Conservation (phyloP, 2,113 vertebrate species). For the Bubo bubo region DNA sequence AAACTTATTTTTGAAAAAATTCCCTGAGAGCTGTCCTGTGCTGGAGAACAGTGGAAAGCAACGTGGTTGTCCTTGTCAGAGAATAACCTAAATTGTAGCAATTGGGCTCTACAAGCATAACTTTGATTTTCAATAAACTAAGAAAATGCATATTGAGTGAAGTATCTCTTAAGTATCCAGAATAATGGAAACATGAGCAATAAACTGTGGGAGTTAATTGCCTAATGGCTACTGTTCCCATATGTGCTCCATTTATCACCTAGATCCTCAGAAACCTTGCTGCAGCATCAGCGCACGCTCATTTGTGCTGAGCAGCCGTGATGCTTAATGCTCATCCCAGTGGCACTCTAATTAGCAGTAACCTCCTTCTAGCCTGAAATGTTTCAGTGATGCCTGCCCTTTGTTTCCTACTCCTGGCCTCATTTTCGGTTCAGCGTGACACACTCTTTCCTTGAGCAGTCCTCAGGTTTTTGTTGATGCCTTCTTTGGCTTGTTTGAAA, state of each 20-base stretch:
- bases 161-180: not conserved
- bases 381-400: conserved; percentile 8
- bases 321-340: conserved; percentile 8
- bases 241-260: conserved; percentile 2
- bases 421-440: conserved; percentile 34
- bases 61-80: accelerated
- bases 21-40: not conserved
- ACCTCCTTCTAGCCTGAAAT: conserved; percentile 32
- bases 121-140: not conserved
- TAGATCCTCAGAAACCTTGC: not conserved
- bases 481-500: not conserved
- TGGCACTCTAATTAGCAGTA: conserved; percentile 13
- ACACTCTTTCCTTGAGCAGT: not conserved
- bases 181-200: not conserved
- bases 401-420: conserved; percentile 17
- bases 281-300: not conserved
- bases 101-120: not conserved
- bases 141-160: not conserved
- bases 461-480: conserved; percentile 22
- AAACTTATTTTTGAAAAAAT: not conserved
- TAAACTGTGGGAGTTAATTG: conserved; percentile 22
- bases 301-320: conserved; percentile 23
- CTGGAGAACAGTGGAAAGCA: not conserved
- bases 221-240: conserved; percentile 25
- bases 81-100: not conserved